Base-by-base conservation (phyloP, 2,797 vertebrate species). In the Clarias pachynema region DNA sequence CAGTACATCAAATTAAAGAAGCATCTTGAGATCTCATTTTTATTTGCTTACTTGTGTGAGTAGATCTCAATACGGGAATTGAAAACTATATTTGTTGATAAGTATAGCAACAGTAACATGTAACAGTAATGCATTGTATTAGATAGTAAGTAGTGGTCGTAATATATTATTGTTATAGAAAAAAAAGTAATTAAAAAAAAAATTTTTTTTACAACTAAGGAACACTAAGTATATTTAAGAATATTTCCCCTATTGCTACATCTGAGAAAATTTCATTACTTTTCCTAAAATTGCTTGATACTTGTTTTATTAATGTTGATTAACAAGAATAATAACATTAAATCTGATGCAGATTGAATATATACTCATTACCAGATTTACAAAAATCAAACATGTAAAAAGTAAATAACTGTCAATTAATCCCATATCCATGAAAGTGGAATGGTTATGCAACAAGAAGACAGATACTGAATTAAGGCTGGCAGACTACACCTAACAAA, bases 401-500 rank as follows among this genome's bases (percentile, higher is more conserved):
- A 49, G n/a, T 29, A 68, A 59, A 29, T 24, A 40, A 79, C 78
- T 65, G 10, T 57, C 15, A 65, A 18, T 12, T n/a, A 79, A 79
- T 79, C 22, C 5, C 7, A 1, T 79, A 8, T 63, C 18, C 22
- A 63, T 79, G 57, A 62, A 79, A 60, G 20, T 37, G n/a, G 8
- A 34, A 37, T 20, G 2, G 9, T 20, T 60, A n/a, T 7, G 18
- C 20, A 57, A 20, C 49, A 75, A 8, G 15, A 15, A 56, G 9
- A 31, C 18, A 12, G 1, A 59, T 63, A 34, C 77, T 62, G 34
- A 79, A 65, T 18, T 78, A 24, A 24, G 5, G 12, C 5, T 60
- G 53, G 16, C 31, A 62, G 75, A 40, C 37, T 78, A 9, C 74
- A 77, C 29, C 29, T 77, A 53, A 77, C 29, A 77, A 34, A 77